Conservation (phyloP, 1,140 invertebrate genomes). For the Aleiodes sp. region DNA sequence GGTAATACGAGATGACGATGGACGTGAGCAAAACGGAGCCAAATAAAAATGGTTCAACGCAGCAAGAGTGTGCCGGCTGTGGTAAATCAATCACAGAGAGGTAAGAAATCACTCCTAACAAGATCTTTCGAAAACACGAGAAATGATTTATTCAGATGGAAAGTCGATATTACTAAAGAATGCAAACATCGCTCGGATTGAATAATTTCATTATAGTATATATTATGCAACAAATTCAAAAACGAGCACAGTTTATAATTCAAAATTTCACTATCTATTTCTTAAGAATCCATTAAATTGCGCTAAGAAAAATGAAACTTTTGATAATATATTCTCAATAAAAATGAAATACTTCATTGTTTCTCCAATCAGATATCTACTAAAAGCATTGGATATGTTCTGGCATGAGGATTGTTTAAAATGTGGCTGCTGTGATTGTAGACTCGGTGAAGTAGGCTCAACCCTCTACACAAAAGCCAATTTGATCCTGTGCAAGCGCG, state of each 20-base stretch:
- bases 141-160: neutral
- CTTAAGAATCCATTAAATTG: too few species aligned
- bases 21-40: conserved; percentile 67
- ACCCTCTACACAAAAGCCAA: conserved; percentile 93
- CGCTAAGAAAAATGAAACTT: too few species aligned
- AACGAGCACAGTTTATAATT: too few species aligned
- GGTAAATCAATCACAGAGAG: conserved; percentile 80
- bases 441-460: conserved; percentile 90
- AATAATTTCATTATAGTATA: too few species aligned
- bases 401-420: conserved; percentile 97
- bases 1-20: conserved; percentile 63
- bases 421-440: conserved; percentile 92
- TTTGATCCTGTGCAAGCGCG: conserved; percentile 90
- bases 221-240: too few species aligned
- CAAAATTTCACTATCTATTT: too few species aligned
- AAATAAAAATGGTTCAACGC: conserved; percentile 55
- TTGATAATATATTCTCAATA: neutral
- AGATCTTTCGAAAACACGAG: neutral
- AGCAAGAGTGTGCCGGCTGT: conserved; percentile 79
- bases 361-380: conserved; percentile 71
- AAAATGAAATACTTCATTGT: neutral
- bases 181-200: too few species aligned
- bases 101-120: conserved; percentile 40
- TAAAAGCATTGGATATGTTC: conserved; percentile 85
- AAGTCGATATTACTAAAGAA: neutral